Conservation (phyloP, 2,797 vertebrate genomes). For the Serranus cabrilla region DNA sequence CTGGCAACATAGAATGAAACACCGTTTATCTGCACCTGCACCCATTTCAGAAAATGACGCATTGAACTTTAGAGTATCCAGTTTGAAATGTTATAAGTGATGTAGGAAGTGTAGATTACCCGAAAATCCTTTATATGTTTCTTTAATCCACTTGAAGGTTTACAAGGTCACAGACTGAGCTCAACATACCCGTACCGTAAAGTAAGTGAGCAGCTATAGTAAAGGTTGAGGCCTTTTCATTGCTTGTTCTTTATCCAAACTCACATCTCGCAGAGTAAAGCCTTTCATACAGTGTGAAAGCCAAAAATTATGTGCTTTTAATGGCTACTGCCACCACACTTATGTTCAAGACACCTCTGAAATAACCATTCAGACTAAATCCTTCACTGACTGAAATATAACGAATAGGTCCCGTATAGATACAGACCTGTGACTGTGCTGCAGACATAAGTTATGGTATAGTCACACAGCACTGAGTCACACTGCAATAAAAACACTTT, state of each 20-base stretch:
- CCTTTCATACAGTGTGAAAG: neutral
- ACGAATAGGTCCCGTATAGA: neutral
- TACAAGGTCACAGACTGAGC: neutral
- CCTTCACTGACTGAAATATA: neutral
- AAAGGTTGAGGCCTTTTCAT: constrained; percentile 4
- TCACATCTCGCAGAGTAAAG: neutral
- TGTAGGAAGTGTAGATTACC: neutral
- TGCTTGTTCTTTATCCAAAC: constrained; percentile 1
- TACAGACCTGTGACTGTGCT: neutral
- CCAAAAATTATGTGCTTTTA: neutral
- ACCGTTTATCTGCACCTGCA: no score
- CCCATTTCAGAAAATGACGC: no score
- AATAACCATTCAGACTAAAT: constrained; percentile 9
- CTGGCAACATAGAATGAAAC: no score
- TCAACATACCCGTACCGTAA: neutral
- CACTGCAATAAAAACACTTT: constrained; percentile 24
- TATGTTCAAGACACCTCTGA: neutral
- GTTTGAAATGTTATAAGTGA: neutral
- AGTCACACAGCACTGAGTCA: constrained; percentile 44
- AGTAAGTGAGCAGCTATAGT: neutral
- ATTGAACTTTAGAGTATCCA: neutral
- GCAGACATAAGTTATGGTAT: constrained; percentile 6
- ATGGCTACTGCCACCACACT: neutral
- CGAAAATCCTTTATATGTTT: neutral
- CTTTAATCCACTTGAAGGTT: neutral